Base-by-base conservation (phyloP, 2,113 vertebrate species). In the Brachypteracias leptosomus region DNA sequence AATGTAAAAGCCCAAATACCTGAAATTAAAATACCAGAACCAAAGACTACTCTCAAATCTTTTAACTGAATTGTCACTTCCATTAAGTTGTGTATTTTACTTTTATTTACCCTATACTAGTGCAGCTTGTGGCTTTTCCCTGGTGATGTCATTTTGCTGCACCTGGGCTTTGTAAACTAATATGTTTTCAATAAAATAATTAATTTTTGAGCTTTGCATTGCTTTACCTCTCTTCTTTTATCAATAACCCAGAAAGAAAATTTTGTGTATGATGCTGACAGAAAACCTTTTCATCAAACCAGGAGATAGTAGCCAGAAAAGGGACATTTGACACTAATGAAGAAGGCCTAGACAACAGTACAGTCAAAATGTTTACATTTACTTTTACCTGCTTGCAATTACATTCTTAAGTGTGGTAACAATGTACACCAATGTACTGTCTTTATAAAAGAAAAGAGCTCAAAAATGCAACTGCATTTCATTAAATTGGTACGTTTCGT, bases 401-500 rank as follows among this genome's bases (percentile, higher is more conserved):
- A 16, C 14, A 7, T n/a, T 49, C 33, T 67, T 58, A 40, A n/a
- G 6, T 6, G 35, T 7, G 35, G 22, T 31, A 52, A 67, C 61
- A 65, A 57, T 8, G 17, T 11, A 59, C 33, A 24, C 17, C 40
- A 49, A 11, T 1, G 1, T 6, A 19, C 6, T 11, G 10, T 11
- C 59, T 83, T 36, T 36, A n/a, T 24, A 9, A 62, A 80, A 44
- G 20, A 88, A 29, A 20, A 55, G 16, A 71, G 33, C 28, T 51
- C 51, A 66, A 20, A 61, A 72, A 49, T 18, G 33, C 18, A 49
- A 9, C 7, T 16, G 13, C 29, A 38, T 66, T 95, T 88, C 2
- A 1, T 46, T 62, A 58, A 14, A 6, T 15, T 47, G 13, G 3
- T 8, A 12, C 10, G 6, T 7, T 57, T 36, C 1, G 3, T 31